Evolutionary conservation across 2,888 invertebrate species (phyloP).

Genomic region (Gasteruption jaculator): DNA sequence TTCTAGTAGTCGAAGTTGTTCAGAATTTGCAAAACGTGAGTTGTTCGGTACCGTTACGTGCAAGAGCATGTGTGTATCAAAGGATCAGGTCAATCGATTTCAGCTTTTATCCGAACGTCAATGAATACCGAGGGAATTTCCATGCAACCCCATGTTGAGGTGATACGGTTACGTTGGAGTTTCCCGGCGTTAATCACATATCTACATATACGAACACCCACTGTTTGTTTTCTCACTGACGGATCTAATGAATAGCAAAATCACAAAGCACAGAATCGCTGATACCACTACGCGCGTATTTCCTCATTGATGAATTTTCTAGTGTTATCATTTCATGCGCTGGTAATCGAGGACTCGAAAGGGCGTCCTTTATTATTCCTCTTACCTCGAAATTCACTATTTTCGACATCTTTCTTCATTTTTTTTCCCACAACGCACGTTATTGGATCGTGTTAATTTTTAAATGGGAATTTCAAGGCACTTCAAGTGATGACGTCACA

Average conservation of each 20-base stretch:
- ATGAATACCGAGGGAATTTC: slow-evolving; percentile 1
- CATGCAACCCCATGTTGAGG: slow-evolving; percentile 28
- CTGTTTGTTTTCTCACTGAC: slow-evolving; percentile 41
- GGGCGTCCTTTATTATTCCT: too few species aligned
- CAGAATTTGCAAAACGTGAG: too few species aligned
- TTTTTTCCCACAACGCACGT: slow-evolving; percentile 5
- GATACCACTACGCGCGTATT: slow-evolving; percentile 15
- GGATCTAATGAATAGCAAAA: slow-evolving; percentile 44
- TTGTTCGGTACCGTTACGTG: too few species aligned
- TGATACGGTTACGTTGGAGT: slow-evolving; percentile 37
- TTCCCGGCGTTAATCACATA: slow-evolving; percentile 47
- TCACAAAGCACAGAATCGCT: slow-evolving; percentile 30
- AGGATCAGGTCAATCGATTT: too few species aligned
- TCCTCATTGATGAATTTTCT: too few species aligned
- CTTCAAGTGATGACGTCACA: slow-evolving; percentile 18
- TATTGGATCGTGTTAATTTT: slow-evolving; percentile 9
- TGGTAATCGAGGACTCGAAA: too few species aligned
- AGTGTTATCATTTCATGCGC: too few species aligned
- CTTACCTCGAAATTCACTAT: slow-evolving; percentile 1
- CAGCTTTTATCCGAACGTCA: too few species aligned
- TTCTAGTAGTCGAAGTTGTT: too few species aligned
- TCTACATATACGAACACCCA: slow-evolving; percentile 36
- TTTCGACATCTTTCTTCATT: neutral
- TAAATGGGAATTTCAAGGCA: slow-evolving; percentile 17
- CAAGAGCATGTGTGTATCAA: too few species aligned